Base-by-base conservation (phyloP, 2,888 invertebrate genomes). In the Netelia melanura region DNA sequence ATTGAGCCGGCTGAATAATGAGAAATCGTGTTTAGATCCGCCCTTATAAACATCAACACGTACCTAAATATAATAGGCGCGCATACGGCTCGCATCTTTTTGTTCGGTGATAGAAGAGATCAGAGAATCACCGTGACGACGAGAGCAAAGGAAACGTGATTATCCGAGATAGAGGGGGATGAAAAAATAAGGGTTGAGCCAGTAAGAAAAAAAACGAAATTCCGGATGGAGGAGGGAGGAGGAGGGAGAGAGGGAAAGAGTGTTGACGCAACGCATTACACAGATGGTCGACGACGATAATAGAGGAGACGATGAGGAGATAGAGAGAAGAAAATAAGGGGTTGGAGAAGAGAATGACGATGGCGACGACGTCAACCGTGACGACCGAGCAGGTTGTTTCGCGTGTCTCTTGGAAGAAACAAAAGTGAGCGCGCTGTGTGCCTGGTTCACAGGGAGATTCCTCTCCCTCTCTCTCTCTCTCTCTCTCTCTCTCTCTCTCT, bases 211-310 rank as follows among this genome's bases (percentile, higher is more conserved):
- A 81, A 81, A 85, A 79, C 21, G 75, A 75, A 74, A 65, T 85
- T 81, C 78, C 84, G 84, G 38, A 30, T 38, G 38, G 0, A 38
- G 38, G 38, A 38, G 38, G 6, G 38, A 6, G 38, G 6, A 38
- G 38, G 6, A 5, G 38, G 38, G 38, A 6, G 6, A 38, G 43
- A 56, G 38, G 48, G 87, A 89, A 38, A 38, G 38, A 38, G 38
- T 91, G 90, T 91, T 91, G 91, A 90, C 91, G 88, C 71, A 91
- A 90, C 89, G 89, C 87, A 91, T 91, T 90, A 91, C 87, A 87
- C 90, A 87, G 91, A 88, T 90, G 90, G 90, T 88, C 87, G 88
- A 82, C 86, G 87, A 79, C 62, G 82, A 85, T 58, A 79, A 78
- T 79, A 38, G 75, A 71, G 70, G 56, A 65, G 81, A 43, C 48